phyloP scores from a whole-genome alignment of 1,140 invertebrate species.

The Bombus waltoni region DNA sequence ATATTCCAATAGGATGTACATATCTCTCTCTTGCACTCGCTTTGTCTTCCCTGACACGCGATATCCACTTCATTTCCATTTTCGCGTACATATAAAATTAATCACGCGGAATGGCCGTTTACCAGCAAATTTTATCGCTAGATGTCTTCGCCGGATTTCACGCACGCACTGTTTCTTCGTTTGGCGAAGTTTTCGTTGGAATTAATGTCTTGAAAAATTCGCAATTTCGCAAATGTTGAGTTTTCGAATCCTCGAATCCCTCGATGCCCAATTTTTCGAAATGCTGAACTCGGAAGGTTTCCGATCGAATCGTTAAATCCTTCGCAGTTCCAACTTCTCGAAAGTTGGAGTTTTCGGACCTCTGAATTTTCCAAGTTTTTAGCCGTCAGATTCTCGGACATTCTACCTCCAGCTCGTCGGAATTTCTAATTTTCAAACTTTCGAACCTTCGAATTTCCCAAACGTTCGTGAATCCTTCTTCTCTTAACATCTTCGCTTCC shows the following conservation, averaged over 20 bases:
- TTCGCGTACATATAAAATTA: conserved; percentile 13
- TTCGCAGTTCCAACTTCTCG: background rate
- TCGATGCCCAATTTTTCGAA: background rate
- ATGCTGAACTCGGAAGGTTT: background rate
- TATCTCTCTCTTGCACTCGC: background rate
- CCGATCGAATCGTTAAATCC: background rate
- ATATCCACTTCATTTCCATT: conserved; percentile 38
- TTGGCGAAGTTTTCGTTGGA: background rate
- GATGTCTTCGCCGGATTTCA: background rate
- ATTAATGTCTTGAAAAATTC: no score
- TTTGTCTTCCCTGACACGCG: background rate
- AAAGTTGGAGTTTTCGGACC: background rate
- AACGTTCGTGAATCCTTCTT: background rate
- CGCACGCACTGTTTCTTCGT: no score
- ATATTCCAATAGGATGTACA: conserved; percentile 13
- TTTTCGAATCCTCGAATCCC: no score
- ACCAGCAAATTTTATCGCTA: conserved; percentile 10
- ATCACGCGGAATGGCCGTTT: background rate
- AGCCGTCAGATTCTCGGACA: background rate
- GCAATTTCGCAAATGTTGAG: background rate
- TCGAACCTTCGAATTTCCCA: background rate
- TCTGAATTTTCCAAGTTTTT: accelerated
- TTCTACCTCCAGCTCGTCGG: background rate
- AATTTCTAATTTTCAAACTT: background rate
- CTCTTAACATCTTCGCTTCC: no score